Percentiles rank a stretch among this genome's conserved stretches.
Conservation (phyloP, 2,797 vertebrate genomes). For the Brachymystax lenok region DNA sequence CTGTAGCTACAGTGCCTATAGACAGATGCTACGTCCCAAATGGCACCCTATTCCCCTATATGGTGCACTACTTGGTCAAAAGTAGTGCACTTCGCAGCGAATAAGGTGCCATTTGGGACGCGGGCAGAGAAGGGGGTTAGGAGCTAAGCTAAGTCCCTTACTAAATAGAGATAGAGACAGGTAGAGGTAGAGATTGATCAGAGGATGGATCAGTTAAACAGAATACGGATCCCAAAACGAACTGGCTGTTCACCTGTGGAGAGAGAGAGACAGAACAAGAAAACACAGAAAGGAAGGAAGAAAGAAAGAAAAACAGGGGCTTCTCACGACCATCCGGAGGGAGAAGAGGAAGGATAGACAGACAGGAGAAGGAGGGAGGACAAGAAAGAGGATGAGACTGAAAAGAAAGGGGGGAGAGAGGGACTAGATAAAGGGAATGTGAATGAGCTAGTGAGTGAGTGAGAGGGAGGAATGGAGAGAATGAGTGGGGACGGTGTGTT, state of each 20-base stretch:
- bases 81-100: background rate
- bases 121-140: conserved; percentile 38
- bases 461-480: conserved; percentile 17
- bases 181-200: conserved; percentile 33
- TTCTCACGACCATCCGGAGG: conserved; percentile 57
- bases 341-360: conserved; percentile 23
- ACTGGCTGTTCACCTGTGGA: conserved; percentile 33
- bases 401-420: conserved; percentile 24
- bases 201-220: background rate
- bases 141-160: conserved; percentile 31
- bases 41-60: background rate
- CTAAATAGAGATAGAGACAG: conserved; percentile 46
- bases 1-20: background rate
- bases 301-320: conserved; percentile 41
- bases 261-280: background rate
- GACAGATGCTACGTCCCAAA: background rate
- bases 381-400: background rate
- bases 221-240: background rate
- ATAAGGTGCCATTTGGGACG: background rate
- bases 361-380: background rate
- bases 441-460: conserved; percentile 36
- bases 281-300: conserved; percentile 15
- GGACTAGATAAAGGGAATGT: conserved; percentile 46
- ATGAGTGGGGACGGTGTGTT: conserved; percentile 34
- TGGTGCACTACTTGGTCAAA: background rate